Evolutionary conservation across 2,113 vertebrate genomes (phyloP).

Genomic region (Butorides virescens): DNA sequence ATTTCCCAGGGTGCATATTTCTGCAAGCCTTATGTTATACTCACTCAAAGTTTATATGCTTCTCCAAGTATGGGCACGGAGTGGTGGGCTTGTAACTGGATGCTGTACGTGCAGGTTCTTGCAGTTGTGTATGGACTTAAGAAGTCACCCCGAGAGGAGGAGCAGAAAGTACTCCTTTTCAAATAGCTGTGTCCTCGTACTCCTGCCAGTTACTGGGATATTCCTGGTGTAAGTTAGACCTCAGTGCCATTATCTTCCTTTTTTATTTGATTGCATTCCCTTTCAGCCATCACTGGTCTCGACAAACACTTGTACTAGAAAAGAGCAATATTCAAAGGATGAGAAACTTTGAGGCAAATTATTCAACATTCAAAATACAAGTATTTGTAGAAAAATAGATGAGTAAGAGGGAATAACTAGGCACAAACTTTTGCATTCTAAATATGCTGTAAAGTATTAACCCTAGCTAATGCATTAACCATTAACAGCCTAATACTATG

Average conservation of each 20-base stretch:
- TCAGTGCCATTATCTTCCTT: not conserved
- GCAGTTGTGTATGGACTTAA: not conserved
- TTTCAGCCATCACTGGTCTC: not conserved
- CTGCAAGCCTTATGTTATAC: not conserved
- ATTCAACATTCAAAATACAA: not conserved
- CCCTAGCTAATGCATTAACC: not conserved
- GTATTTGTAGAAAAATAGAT: not conserved
- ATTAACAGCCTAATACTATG: not conserved
- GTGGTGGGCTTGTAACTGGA: not conserved
- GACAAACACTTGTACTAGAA: not conserved
- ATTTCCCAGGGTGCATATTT: not conserved
- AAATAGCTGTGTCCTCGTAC: not conserved
- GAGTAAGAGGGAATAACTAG: not conserved
- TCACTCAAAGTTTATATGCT: not conserved
- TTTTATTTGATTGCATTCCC: not conserved
- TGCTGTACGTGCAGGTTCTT: accelerated
- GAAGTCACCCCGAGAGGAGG: not conserved
- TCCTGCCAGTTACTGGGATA: not conserved
- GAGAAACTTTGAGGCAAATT: not conserved
- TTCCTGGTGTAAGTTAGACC: not conserved
- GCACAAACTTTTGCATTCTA: not conserved
- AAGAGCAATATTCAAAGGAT: not conserved
- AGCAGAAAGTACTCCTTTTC: not conserved
- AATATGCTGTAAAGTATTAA: not conserved
- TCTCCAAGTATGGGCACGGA: not conserved